A percentile compares a stretch with the other conserved stretches of the same genome.
Conservation (phyloP, 1,140 invertebrate genomes). For the Bombyx mori region DNA sequence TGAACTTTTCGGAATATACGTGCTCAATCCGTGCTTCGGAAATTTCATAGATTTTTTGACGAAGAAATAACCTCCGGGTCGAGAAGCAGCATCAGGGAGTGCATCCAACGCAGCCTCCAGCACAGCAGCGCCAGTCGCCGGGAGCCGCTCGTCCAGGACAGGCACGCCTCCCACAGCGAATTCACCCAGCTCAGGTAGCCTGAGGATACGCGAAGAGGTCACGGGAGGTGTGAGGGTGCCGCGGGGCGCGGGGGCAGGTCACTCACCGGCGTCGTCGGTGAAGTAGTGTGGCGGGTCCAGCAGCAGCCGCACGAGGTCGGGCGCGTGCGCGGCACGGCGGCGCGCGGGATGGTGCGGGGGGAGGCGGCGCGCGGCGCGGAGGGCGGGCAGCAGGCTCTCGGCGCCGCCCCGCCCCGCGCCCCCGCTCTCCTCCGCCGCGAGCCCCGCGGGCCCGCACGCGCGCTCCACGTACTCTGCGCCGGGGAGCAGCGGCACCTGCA, state of each 20-base stretch:
- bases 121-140: conserved; percentile 11
- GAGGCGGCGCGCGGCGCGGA: conserved; percentile 13
- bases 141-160: conserved; percentile 4
- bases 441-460: conserved; percentile 4
- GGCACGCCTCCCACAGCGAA: conserved; percentile 14
- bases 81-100: conserved; percentile 16
- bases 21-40: no score
- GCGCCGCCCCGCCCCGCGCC: neutral
- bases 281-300: conserved; percentile 18
- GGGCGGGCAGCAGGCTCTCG: conserved; percentile 4
- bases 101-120: conserved; percentile 25
- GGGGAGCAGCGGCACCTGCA: conserved; percentile 15
- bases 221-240: neutral
- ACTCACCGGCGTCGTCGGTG: conserved; percentile 6
- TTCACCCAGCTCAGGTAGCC: conserved; percentile 12
- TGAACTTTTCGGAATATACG: no score
- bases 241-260: neutral
- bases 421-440: neutral
- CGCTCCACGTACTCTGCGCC: conserved; percentile 2
- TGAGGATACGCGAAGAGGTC: neutral
- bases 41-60: no score
- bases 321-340: neutral
- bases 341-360: conserved; percentile 9
- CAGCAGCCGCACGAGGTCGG: conserved; percentile 1
- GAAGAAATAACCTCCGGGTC: neutral